Conservation (phyloP, 2,113 vertebrate species). For the Onychostoma macrolepis region DNA sequence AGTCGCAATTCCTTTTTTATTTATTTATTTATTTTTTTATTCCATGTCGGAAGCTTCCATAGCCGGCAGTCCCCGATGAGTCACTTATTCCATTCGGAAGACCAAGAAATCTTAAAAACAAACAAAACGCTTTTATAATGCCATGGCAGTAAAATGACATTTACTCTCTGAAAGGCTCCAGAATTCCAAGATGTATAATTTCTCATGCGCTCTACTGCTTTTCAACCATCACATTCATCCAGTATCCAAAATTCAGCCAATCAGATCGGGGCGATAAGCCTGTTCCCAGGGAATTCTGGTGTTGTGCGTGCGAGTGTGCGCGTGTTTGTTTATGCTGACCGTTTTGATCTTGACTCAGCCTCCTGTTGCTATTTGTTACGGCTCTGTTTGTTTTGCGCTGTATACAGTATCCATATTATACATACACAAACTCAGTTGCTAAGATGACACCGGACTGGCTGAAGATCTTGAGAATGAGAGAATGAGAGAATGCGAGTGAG, state of each 20-base stretch:
- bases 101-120: background rate
- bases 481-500: background rate
- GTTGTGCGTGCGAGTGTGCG: slow-evolving; percentile 38
- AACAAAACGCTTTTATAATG: background rate
- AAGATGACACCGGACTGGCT: slow-evolving; percentile 28
- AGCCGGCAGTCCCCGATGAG: background rate
- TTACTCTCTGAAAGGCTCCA: background rate
- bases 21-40: background rate
- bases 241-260: slow-evolving; percentile 25
- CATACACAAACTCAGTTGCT: slow-evolving; percentile 41
- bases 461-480: slow-evolving; percentile 26
- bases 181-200: slow-evolving; percentile 3
- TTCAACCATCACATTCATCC: slow-evolving; percentile 44
- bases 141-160: background rate
- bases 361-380: slow-evolving; percentile 48
- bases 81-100: slow-evolving; percentile 9
- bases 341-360: slow-evolving; percentile 31
- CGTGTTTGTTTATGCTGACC: slow-evolving; percentile 35
- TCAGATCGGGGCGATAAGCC: slow-evolving; percentile 39
- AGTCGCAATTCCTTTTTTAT: background rate
- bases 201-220: slow-evolving; percentile 30
- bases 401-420: slow-evolving; percentile 44
- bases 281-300: slow-evolving; percentile 35
- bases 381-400: slow-evolving; percentile 40
- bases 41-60: background rate